Conservation (phyloP, 2,113 vertebrate species). For the Delphinapterus leucas region DNA sequence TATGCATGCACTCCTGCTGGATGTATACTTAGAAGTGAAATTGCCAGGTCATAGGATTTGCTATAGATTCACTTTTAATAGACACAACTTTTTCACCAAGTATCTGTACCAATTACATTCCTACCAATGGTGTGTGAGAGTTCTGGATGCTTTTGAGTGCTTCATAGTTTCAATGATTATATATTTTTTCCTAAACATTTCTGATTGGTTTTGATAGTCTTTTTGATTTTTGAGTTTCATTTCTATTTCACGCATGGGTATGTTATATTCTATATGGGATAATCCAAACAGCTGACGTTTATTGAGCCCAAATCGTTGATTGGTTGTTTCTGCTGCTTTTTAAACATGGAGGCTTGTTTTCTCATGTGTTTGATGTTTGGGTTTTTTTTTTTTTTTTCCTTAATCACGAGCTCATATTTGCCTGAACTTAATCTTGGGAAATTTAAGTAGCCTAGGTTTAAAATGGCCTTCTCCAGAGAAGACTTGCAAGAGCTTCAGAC, state of each 20-base stretch:
- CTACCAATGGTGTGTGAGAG: background rate
- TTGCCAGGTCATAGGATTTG: background rate
- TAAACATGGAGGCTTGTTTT: background rate
- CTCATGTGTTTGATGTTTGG: background rate
- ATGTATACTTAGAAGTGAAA: background rate
- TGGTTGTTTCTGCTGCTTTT: background rate
- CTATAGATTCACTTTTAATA: background rate
- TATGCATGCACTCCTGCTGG: background rate
- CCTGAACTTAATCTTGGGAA: background rate
- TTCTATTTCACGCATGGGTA: background rate
- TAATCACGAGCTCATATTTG: background rate
- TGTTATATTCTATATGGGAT: background rate
- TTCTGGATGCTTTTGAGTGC: background rate
- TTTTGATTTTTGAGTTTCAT: background rate
- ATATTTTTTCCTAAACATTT: background rate
- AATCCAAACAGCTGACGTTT: background rate
- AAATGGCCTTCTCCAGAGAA: background rate
- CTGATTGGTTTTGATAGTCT: background rate
- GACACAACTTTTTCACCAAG: background rate
- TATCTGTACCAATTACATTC: background rate
- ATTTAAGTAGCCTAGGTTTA: background rate
- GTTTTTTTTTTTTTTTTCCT: background rate
- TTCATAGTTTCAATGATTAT: background rate
- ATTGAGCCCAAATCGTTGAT: background rate
- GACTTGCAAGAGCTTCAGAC: background rate